These are phyloP conservation scores for Drosophila sp. DNA, from an alignment of 1,140 invertebrate species.

Conservation along the genomic window DNA sequence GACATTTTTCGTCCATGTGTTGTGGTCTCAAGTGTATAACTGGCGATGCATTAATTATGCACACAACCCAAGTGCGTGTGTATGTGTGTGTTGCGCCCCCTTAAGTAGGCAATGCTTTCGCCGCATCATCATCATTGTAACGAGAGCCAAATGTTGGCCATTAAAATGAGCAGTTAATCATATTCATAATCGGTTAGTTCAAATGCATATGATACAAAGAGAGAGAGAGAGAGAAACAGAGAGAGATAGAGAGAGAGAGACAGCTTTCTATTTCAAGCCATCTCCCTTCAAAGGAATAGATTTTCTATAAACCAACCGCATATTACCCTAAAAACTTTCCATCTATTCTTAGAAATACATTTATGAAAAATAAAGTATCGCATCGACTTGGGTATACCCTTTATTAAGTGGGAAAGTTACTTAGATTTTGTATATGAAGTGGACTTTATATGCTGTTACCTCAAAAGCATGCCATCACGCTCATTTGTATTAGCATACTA, in stretches of 20 bases:
- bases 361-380: too few species aligned
- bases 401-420: too few species aligned
- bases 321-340: too few species aligned
- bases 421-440: too few species aligned
- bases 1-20: conserved; percentile 13
- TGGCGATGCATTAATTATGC: conserved; percentile 78
- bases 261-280: neutral
- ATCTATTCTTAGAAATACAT: too few species aligned
- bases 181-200: neutral
- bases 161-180: conserved; percentile 49
- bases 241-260: neutral
- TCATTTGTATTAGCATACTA: too few species aligned
- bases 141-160: conserved; percentile 61
- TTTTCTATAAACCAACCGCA: too few species aligned
- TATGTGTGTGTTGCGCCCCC: conserved; percentile 46
- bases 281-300: conserved; percentile 16
- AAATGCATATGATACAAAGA: neutral
- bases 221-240: neutral
- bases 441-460: too few species aligned
- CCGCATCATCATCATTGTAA: conserved; percentile 39
- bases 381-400: too few species aligned
- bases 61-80: conserved; percentile 46
- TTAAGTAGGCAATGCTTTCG: conserved; percentile 42
- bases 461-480: too few species aligned
- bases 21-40: conserved; percentile 70